Evolutionary conservation across 2,797 vertebrate genomes (phyloP), one percentile per base, ranked within the genome.

Genomic region (Periparus ater): DNA sequence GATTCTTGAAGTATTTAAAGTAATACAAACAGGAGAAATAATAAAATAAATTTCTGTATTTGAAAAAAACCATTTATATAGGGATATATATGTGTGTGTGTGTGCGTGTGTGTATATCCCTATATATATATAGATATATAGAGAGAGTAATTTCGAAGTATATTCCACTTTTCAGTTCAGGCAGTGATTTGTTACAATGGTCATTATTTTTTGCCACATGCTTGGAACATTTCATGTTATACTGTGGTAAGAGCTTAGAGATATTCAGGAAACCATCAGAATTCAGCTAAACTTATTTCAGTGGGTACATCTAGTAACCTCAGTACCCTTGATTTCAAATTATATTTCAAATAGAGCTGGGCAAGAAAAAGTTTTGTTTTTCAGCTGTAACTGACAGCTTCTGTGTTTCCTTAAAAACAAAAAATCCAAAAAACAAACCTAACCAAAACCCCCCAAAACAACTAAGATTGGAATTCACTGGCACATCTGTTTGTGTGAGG

Each of bases 1-100:
- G 73, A 82, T 88, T 91, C 50, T 85, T 29, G 11, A 68, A 94
- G 25, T 83, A 90, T 79, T 95, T 84, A 70, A 95, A 91, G 58
- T 75, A 4, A 81, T 70, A 47, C 36, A 58, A 95, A 85, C 36
- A 18, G 78, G 66, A 85, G 51, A 88, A 92, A 92, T 70, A 85
- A 66, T 79, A 60, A 81, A 80, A 79, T 40, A 5, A 47, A 47
- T 47, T 78, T 78, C 50, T 58, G 29, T 94, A 48, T 85, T 94
- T 93, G 62, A 86, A 23, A 86, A 16, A 91, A 40, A 82, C 51
- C 30, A 17, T 88, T 85, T 88, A 80, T 85, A 68, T 90, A 87
- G 95, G 80, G 80, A 53, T 89, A 91, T 88, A 70, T 76, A 17
- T 74, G 11, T 81, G 30, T 47, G 26, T 73, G 23, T 29, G 32